phyloP scores from a whole-genome alignment of 2,797 vertebrate genomes.

The Mormyrus proboscirostris region DNA sequence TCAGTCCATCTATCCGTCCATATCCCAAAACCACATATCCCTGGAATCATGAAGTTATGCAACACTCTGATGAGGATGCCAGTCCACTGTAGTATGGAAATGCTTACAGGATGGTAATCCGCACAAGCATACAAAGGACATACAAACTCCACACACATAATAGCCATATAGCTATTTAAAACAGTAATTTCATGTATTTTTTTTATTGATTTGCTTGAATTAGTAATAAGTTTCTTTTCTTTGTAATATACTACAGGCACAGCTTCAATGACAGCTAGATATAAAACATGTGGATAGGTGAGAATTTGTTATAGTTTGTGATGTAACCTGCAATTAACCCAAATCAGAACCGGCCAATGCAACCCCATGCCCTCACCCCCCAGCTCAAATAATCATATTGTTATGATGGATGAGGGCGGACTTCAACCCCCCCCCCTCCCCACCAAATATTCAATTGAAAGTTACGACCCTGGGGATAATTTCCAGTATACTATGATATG shows the following conservation, averaged over 20 bases:
- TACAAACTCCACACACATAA: background rate
- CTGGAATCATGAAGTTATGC: background rate
- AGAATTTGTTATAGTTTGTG: background rate
- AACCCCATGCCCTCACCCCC: too few species aligned
- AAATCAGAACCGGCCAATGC: too few species aligned
- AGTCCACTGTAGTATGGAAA: background rate
- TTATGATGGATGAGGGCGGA: too few species aligned
- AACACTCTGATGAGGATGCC: background rate
- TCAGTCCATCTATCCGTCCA: background rate
- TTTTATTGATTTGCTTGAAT: background rate
- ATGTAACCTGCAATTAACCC: background rate
- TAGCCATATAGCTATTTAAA: background rate
- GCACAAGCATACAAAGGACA: background rate
- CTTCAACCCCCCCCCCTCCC: too few species aligned
- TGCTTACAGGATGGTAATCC: background rate
- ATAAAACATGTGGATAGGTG: background rate
- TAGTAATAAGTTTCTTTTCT: background rate
- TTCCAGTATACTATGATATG: background rate
- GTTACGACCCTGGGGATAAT: background rate
- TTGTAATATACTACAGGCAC: background rate
- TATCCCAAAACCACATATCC: background rate
- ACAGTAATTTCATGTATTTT: background rate
- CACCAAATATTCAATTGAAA: background rate
- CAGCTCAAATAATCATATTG: too few species aligned
- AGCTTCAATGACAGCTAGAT: background rate